phyloP scores from a whole-genome alignment of 2,113 vertebrate genomes.

The Platysternon megacephalum region DNA sequence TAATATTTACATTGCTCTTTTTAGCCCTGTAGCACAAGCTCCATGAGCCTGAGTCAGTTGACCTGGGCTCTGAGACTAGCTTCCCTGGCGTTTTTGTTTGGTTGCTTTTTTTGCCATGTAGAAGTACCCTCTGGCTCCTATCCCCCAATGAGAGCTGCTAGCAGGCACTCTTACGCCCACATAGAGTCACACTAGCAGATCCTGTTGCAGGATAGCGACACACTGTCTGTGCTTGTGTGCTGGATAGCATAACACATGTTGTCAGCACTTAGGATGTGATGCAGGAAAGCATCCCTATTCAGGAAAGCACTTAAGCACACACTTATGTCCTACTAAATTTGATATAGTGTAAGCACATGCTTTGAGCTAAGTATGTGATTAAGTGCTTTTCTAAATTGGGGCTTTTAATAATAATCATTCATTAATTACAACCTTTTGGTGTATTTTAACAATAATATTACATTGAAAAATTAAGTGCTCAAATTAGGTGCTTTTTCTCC shows the following conservation, averaged over 20 bases:
- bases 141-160: not conserved
- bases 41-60: not conserved
- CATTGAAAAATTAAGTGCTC: not conserved
- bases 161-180: accelerated
- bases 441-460: not conserved
- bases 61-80: not conserved
- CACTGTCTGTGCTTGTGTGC: accelerated
- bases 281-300: not conserved
- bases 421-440: not conserved
- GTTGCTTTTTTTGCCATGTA: not conserved
- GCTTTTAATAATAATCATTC: not conserved
- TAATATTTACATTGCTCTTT: not conserved
- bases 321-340: not conserved
- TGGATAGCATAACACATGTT: not conserved
- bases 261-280: not conserved
- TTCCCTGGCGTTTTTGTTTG: not conserved
- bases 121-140: not conserved
- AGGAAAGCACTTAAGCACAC: no score
- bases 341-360: not conserved
- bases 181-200: not conserved
- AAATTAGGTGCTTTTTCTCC: not conserved
- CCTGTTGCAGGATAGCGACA: not conserved
- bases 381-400: not conserved
- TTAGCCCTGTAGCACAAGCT: not conserved
- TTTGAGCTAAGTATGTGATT: not conserved